Percentiles rank a stretch among this genome's conserved stretches.
Evolutionary conservation across 2,113 vertebrate genomes (phyloP).

Genomic region (Orthochromis malagaraziensis): DNA sequence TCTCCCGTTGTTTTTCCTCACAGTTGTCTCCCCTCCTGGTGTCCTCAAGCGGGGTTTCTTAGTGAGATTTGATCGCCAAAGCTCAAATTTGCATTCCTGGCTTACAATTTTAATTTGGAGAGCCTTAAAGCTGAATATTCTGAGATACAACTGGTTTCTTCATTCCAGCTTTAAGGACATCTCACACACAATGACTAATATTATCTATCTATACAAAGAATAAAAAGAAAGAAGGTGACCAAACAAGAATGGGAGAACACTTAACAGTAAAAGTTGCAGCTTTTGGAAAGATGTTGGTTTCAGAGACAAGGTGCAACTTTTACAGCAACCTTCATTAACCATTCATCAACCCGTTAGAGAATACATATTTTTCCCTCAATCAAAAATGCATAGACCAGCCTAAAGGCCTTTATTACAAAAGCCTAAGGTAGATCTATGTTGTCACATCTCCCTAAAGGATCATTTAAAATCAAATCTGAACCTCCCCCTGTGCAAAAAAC

Average conservation of each 20-base stretch:
- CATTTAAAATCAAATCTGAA: neutral
- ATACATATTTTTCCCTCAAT: neutral
- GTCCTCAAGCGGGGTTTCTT: slow-evolving; percentile 6
- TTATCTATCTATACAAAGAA: neutral
- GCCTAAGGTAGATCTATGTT: neutral
- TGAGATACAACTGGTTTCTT: neutral
- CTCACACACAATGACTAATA: neutral
- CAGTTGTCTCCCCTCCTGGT: neutral
- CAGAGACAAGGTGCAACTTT: neutral
- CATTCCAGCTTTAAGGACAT: neutral
- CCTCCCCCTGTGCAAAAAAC: neutral
- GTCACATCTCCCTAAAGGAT: neutral
- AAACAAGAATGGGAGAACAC: neutral
- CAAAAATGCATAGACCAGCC: neutral
- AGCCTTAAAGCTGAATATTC: neutral
- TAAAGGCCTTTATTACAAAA: neutral
- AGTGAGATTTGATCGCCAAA: slow-evolving; percentile 11
- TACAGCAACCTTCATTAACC: neutral
- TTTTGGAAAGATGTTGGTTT: neutral
- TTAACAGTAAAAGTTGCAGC: neutral
- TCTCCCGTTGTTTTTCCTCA: neutral
- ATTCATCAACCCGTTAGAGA: neutral
- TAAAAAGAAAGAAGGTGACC: neutral
- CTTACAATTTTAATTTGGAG: neutral
- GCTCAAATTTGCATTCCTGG: slow-evolving; percentile 18